Evolutionary conservation across 1,140 invertebrate genomes (phyloP), one percentile per base, ranked within the genome.

Genomic region (Brachionus calyciflorus): DNA sequence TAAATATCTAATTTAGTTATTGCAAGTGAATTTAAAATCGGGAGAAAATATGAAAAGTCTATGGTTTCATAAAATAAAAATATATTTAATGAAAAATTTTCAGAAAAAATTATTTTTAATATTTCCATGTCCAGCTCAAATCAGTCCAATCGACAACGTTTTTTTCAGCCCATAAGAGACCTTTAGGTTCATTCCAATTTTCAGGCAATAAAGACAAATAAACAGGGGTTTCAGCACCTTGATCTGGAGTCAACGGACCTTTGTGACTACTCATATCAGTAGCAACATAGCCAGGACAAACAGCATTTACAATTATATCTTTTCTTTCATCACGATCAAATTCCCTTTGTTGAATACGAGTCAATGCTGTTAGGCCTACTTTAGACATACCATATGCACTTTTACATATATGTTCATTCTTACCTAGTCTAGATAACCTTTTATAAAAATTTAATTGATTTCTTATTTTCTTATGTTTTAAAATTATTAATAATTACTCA

Each of bases 221-320:
- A n/a, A 84, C 51, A 10, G 87, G 86, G 17, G 85, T 86, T 46
- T 84, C 84, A 40, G 87, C 87, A 77, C 87, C 91, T 82, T 90
- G 78, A 76, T 91, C 89, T 69, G 89, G 88, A 5, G 88, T 89
- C 9, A 90, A 82, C 0, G 80, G 82, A 3, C 91, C 90, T 80
- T 89, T 89, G 78, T 90, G 89, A 46, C 87, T 89, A 1, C 88
- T 86, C 90, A 92, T 90, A 79, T 91, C 90, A 1, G 91, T 92
- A 79, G 88, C 87, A 5, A 91, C 90, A 83, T 89, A 91, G 0
- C 88, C 88, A 30, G 87, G 87, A 80, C 85, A 84, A 77, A 82
- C 82, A 55, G 87, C 84, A 86, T 91, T 91, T 0, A 91, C 86
- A 60, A 90, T 82, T 73, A 90, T 86, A 80, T 89, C 89, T 6